A percentile compares a stretch with the other conserved stretches of the same genome.
Evolutionary conservation across 2,888 invertebrate genomes (phyloP).

Genomic region (Yponomeuta plumbellus): DNA sequence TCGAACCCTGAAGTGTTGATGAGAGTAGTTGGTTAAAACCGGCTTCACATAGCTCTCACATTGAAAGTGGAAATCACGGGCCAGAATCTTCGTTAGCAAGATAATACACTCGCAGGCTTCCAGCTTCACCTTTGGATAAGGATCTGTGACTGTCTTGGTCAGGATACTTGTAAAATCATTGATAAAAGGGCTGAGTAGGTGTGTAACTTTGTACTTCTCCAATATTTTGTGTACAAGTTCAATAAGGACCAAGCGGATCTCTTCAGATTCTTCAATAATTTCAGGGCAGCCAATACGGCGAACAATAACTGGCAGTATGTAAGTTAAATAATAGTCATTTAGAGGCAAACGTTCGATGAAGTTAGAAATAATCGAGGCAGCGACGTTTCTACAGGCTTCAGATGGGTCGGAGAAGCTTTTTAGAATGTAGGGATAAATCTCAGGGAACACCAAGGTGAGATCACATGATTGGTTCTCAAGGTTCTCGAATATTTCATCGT

Average conservation of each 20-base stretch:
- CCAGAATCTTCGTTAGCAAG: conserved; percentile 77
- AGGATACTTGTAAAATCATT: conserved; percentile 86
- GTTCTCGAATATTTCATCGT: conserved; percentile 63
- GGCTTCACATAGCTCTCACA: conserved; percentile 85
- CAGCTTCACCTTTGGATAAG: conserved; percentile 87
- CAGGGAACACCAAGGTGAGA: conserved; percentile 49
- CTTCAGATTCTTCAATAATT: conserved; percentile 82
- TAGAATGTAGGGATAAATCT: conserved; percentile 58
- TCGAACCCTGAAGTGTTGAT: conserved; percentile 90
- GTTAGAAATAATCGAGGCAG: conserved; percentile 73
- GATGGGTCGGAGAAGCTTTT: conserved; percentile 73
- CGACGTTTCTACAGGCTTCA: conserved; percentile 79
- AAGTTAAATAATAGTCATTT: conserved; percentile 84
- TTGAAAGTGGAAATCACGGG: conserved; percentile 84
- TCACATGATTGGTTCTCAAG: conserved; percentile 53
- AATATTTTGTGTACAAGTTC: conserved; percentile 81
- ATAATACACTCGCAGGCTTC: conserved; percentile 85
- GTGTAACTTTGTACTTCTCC: conserved; percentile 76
- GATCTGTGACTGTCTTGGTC: conserved; percentile 83
- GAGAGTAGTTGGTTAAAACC: conserved; percentile 82
- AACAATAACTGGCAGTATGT: conserved; percentile 84
- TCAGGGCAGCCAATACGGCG: conserved; percentile 88
- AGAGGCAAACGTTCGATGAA: conserved; percentile 77
- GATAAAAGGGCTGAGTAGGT: conserved; percentile 80
- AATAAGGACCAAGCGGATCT: conserved; percentile 84